Evolutionary conservation across 2,113 vertebrate genomes (phyloP), one percentile per base, ranked within the genome.

Genomic region (Lepisosteus oculatus): DNA sequence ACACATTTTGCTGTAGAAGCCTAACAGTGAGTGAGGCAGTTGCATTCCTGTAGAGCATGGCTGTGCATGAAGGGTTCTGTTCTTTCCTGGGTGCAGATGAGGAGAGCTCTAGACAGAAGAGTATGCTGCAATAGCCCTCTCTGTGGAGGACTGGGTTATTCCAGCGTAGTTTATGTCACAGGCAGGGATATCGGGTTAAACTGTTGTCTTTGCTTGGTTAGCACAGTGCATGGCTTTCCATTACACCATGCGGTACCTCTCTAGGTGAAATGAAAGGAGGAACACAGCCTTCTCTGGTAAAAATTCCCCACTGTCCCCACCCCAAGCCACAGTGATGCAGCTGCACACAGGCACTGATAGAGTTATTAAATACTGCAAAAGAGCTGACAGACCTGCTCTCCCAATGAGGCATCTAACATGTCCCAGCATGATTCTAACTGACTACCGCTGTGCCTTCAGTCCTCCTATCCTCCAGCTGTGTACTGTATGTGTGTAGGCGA

Each of bases 331-430:
- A 29, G 29, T 29, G 29, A 14, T 42, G 11, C 3, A 5, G n/a
- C 55, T 44, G 43, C 41, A 29, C 15, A 29, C 65, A 12, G 13
- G 65, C 6, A 55, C n/a, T 67, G 65, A 7, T 55, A 11, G 47
- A 51, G 51, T 71, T 72, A 65, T 55, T 67, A 41, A 65, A 11
- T 42, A 55, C 55, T 44, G 64, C 3, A 42, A 12, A 15, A 67
- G 72, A 73, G 73, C 62, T 63, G 71, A 76, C 63, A 45, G 65
- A 71, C 71, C 61, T 66, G 70, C 72, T 77, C 56, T 68, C 47
- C 47, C 47, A 51, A 6, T 51, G 5, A 5, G 9, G 47, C 47
- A 1, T 2, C 61, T 68, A 29, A 72, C 57, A 7, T 68, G 61
- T 74, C 47, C 9, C 5, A 51, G 47, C 47, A 51, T 9, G 47